Evolutionary conservation across 2,888 invertebrate genomes (phyloP).

Genomic region (Eulithis testata): DNA sequence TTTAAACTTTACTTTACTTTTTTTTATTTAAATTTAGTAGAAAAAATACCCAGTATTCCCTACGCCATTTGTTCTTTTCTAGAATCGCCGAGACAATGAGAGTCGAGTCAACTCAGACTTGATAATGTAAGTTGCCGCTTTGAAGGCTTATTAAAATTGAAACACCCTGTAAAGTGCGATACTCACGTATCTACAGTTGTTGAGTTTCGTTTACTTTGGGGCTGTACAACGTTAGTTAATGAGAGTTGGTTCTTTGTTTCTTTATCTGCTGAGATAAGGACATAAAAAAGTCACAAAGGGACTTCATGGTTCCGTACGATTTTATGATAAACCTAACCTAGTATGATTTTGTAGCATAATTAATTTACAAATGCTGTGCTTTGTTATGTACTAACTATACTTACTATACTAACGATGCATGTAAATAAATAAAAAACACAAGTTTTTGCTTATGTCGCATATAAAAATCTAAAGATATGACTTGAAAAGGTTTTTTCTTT

Average conservation of each 20-base stretch:
- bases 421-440: too few species aligned
- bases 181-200: slow-evolving; percentile 55
- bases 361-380: too few species aligned
- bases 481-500: too few species aligned
- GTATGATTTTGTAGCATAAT: not conserved
- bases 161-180: slow-evolving; percentile 60
- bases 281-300: slow-evolving; percentile 26
- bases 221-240: slow-evolving; percentile 49
- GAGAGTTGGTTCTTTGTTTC: slow-evolving; percentile 49
- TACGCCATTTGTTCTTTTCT: slow-evolving; percentile 56
- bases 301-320: slow-evolving; percentile 26
- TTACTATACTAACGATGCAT: too few species aligned
- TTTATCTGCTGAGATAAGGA: slow-evolving; percentile 36
- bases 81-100: slow-evolving; percentile 58
- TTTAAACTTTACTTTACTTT: too few species aligned
- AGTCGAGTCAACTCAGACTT: slow-evolving; percentile 56
- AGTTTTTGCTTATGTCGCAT: too few species aligned
- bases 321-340: slow-evolving; percentile 9
- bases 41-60: slow-evolving; percentile 45
- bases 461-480: too few species aligned
- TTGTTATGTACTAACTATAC: too few species aligned
- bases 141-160: slow-evolving; percentile 65
- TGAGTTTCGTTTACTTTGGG: slow-evolving; percentile 49
- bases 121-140: slow-evolving; percentile 64
- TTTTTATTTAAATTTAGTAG: too few species aligned